A percentile compares a stretch with the other conserved stretches of the same genome.
Evolutionary conservation across 2,888 invertebrate genomes (phyloP).

Genomic region (Cephus rjabovi): DNA sequence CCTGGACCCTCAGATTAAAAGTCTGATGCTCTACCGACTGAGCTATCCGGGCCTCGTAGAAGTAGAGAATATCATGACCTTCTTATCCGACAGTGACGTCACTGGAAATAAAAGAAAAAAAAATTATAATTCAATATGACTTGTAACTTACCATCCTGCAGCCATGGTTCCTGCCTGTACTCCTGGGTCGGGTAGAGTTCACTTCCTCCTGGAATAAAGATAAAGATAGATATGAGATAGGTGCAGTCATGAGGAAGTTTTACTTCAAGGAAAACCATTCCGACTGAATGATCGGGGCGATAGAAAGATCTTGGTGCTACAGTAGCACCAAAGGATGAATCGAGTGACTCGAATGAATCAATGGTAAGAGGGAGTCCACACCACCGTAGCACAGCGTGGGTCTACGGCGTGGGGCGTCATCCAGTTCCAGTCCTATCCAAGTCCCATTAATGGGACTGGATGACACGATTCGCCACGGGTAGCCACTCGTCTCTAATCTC

Average conservation of each 20-base stretch:
- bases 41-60: background rate
- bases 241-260: background rate
- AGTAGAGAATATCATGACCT: background rate
- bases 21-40: background rate
- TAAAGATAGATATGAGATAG: background rate
- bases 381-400: background rate
- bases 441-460: conserved; percentile 40
- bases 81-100: background rate
- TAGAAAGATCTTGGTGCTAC: background rate
- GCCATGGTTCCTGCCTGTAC: conserved; percentile 58
- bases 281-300: background rate
- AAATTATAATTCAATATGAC: background rate
- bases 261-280: background rate
- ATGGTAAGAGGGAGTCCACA: background rate
- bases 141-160: conserved; percentile 54
- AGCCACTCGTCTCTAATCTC: conserved; percentile 56
- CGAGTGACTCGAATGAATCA: background rate
- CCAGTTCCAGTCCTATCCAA: background rate
- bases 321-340: background rate
- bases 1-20: conserved; percentile 39
- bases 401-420: background rate
- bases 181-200: conserved; percentile 51
- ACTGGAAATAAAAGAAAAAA: background rate
- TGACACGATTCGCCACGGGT: conserved; percentile 51
- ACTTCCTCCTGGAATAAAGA: conserved; percentile 35